Evolutionary conservation across 2,113 vertebrate genomes (phyloP), one percentile per base, ranked within the genome.

Genomic region (Cyanoderma ruficeps): DNA sequence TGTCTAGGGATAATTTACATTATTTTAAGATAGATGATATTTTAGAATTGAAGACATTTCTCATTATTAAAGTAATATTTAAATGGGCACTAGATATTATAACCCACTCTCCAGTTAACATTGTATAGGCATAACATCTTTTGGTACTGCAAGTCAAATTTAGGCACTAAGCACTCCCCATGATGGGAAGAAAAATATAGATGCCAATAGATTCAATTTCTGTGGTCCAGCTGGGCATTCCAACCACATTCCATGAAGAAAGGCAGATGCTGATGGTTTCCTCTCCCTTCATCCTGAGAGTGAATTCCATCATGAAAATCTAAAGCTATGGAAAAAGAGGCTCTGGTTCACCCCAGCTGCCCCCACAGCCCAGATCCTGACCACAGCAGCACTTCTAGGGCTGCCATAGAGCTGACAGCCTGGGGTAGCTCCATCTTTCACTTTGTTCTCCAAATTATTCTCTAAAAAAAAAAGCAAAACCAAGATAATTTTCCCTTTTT

Each of bases 351-450:
- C 2, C 27, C 35, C 22, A 56, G 21, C 39, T 37, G 6, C 8
- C 12, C 24, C 30, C 33, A 71, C 33, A 63, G 68, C 47, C 64
- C 68, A 61, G 19, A 10, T 16, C 17, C 46, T 11, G 67, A 37
- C 7, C 5, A 7, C 59, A 82, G 21, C 35, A 18, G 15, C 20
- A 19, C 28, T 81, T 37, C 41, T 57, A 0, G 0, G 41, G 31
- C 39, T 87, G 52, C 44, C 57, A 9, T 5, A 28, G 7, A 56
- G 17, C 47, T 59, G 22, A 31, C 1, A 5, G 44, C 57, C 70
- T 61, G 17, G 16, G 25, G 35, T 21, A 76, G 18, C 4, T 76
- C 46, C 13, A 20, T 65, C 31, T 46, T 60, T 71, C 39, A n/a
- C 35, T 68, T 75, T 52, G 31, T 69, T 53, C 53, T 82, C 35